Conservation (phyloP, 2,113 vertebrate genomes). For the Phalacrocorax aristotelis region DNA sequence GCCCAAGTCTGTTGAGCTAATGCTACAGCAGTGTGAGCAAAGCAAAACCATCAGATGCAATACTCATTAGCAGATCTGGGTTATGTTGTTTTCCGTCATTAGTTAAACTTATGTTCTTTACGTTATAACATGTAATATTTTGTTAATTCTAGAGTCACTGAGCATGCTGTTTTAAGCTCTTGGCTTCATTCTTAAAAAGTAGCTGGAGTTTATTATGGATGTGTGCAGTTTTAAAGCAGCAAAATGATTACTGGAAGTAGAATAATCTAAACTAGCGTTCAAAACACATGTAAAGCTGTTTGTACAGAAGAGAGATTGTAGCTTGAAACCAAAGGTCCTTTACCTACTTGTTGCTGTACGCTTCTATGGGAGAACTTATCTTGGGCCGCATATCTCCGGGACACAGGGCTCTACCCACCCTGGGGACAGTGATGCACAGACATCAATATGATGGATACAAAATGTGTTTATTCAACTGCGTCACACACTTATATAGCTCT, state of each 20-base stretch:
- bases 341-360: not conserved
- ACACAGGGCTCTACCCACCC: too few relatives aligned
- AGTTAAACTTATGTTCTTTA: not conserved
- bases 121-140: not conserved
- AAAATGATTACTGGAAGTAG: not conserved
- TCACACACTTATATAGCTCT: too few relatives aligned
- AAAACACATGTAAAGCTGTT: not conserved
- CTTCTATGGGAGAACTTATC: too few relatives aligned
- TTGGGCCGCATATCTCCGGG: too few relatives aligned
- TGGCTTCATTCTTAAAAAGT: not conserved
- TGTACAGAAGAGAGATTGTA: not conserved
- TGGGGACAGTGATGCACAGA: too few relatives aligned
- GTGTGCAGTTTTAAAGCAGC: not conserved
- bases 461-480: too few relatives aligned
- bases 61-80: not conserved
- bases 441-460: too few relatives aligned
- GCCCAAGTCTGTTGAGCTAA: not conserved
- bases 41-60: not conserved
- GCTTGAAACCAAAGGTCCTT: not conserved
- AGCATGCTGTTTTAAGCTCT: not conserved
- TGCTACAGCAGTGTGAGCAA: not conserved
- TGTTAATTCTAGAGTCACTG: not conserved
- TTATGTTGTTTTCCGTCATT: fast-evolving
- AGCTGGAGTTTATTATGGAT: not conserved
- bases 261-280: not conserved